These are phyloP conservation scores for Oopsacas minuta DNA, from an alignment of 37 sponge, comb jelly and placozoan genomes.

Conservation along the genomic window DNA sequence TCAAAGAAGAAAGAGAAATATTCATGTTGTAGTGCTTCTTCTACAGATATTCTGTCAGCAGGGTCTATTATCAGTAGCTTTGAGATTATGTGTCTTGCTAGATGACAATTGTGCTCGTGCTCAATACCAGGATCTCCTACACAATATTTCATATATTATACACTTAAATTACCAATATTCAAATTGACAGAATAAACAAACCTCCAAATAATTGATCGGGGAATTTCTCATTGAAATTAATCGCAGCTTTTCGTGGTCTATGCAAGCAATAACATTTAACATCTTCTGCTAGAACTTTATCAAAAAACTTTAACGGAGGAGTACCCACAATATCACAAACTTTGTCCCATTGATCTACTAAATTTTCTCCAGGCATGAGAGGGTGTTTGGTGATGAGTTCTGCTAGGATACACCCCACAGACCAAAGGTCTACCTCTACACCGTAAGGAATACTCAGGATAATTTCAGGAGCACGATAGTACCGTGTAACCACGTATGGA, in stretches of 20 bases:
- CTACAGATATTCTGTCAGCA: not conserved
- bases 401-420: not conserved
- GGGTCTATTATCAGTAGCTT: not conserved
- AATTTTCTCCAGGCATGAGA: not conserved
- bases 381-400: not conserved
- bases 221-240: not conserved
- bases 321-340: conserved; percentile 16
- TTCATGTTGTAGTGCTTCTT: conserved; percentile 4
- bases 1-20: conserved; percentile 8
- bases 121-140: not conserved
- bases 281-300: not conserved
- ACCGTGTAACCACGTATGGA: not conserved
- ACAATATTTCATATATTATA: not conserved
- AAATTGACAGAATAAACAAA: not conserved
- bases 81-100: not conserved
- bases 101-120: not conserved
- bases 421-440: conserved; percentile 2
- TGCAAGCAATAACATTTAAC: not conserved
- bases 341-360: conserved; percentile 16
- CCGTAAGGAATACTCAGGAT: not conserved
- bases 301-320: not conserved
- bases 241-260: not conserved
- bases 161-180: not conserved
- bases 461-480: not conserved
- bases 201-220: not conserved